Conservation (phyloP, 2,113 vertebrate genomes). For the Oryzias curvinotus region DNA sequence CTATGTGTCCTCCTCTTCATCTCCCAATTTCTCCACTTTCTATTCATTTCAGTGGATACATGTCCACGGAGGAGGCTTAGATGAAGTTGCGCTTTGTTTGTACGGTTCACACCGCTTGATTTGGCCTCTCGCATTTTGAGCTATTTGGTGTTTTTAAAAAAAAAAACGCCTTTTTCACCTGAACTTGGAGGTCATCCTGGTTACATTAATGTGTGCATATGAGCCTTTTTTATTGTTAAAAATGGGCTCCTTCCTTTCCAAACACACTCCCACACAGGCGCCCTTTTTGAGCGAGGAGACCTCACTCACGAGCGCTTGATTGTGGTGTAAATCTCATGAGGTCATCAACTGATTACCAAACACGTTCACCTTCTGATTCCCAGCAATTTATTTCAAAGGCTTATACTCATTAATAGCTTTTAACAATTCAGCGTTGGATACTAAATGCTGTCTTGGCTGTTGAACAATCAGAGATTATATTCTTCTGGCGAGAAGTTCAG, state of each 20-base stretch:
- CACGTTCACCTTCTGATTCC: conserved; percentile 39
- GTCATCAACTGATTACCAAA: conserved; percentile 49
- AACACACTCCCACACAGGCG: conserved; percentile 52
- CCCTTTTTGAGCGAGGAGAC: conserved; percentile 24
- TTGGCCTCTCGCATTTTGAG: conserved; percentile 14
- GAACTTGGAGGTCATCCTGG: conserved; percentile 43
- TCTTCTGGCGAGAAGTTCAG: conserved; percentile 18
- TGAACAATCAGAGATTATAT: neutral
- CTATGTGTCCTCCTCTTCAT: conserved; percentile 29
- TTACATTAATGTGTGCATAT: neutral
- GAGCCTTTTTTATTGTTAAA: conserved; percentile 19
- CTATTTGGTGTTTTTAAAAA: conserved; percentile 20
- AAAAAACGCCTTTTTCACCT: conserved; percentile 43
- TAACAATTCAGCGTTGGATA: neutral
- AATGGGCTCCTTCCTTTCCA: conserved; percentile 5
- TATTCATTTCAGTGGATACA: neutral
- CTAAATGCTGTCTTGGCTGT: conserved; percentile 7
- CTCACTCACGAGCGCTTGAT: conserved; percentile 9
- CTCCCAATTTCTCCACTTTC: conserved; percentile 8
- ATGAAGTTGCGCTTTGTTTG: conserved; percentile 30
- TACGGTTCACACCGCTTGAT: conserved; percentile 16
- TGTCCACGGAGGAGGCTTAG: neutral
- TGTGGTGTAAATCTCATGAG: conserved; percentile 26
- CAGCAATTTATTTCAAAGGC: conserved; percentile 23
- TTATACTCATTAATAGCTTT: conserved; percentile 49